These are phyloP conservation scores for Gasterosteus aculeatus DNA, from an alignment of 2,113 vertebrate genomes.

Conservation along the genomic window DNA sequence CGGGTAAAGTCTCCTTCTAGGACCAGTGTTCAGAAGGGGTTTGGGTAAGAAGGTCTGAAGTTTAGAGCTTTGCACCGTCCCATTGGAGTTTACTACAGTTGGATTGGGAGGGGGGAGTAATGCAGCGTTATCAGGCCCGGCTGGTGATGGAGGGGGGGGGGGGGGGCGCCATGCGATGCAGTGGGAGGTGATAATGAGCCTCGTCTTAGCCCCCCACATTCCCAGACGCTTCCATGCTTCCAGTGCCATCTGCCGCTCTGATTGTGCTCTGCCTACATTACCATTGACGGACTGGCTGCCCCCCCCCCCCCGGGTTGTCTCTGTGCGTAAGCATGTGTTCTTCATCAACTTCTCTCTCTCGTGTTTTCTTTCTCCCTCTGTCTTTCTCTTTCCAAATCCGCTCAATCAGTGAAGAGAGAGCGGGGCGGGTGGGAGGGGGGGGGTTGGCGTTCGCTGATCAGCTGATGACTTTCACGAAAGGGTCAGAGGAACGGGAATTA, in stretches of 20 bases:
- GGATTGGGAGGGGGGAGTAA: background rate
- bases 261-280: slow-evolving; percentile 42
- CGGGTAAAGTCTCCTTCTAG: slow-evolving; percentile 26
- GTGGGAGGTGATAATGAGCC: slow-evolving; percentile 71
- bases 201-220: slow-evolving; percentile 41
- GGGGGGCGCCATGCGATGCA: slow-evolving; percentile 56
- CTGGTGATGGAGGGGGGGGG: slow-evolving; percentile 28
- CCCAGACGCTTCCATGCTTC: slow-evolving; percentile 29
- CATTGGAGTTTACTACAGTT: too few relatives aligned
- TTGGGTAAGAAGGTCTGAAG: slow-evolving; percentile 6
- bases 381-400: slow-evolving; percentile 20
- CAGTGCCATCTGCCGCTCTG: slow-evolving; percentile 67
- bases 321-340: slow-evolving; percentile 55
- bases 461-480: slow-evolving; percentile 32
- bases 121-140: slow-evolving; percentile 38
- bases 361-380: slow-evolving; percentile 26
- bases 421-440: background rate
- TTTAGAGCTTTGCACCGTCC: too few relatives aligned
- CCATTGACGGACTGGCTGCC: slow-evolving; percentile 27
- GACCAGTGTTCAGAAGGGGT: background rate
- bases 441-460: slow-evolving; percentile 31
- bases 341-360: slow-evolving; percentile 36
- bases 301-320: slow-evolving; percentile 39
- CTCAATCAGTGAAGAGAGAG: slow-evolving; percentile 36
- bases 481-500: slow-evolving; percentile 39